Base-by-base conservation (phyloP, 2,113 vertebrate genomes). In the Rana temporaria region DNA sequence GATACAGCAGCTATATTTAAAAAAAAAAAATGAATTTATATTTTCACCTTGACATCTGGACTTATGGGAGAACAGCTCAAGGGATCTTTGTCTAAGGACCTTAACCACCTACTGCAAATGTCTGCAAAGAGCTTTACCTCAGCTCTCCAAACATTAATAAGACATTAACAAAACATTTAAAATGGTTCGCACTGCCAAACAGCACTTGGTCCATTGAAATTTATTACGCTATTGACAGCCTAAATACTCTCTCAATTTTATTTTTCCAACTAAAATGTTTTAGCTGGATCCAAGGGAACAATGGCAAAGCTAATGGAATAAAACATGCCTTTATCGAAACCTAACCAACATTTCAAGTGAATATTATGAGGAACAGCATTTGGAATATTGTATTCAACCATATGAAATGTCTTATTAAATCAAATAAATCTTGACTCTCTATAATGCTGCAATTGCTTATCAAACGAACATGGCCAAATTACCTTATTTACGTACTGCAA, bases 141-240 rank as follows among this genome's bases (percentile, higher is more conserved):
- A 76, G 73, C 18, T 76, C 73, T 66, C 42, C 4, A 78, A 78
- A 78, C 38, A 66, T 55, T 78, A 78, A 78, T 78, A 66, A 67
- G 63, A 67, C 48, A 78, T 78, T 78, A 78, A 67, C 63, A 55
- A 78, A 78, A 78, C 62, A 78, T 78, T 62, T 78, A 64, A 52
- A 65, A 65, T 77, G 62, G 18, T 17, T 56, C 42, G 16, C 30
- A 12, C 42, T 78, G 76, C 62, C 63, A 66, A 78, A 64, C 26
- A 65, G 62, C 56, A 42, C 62, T 66, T 78, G 59, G 42, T 78
- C 76, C 62, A 56, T 32, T 78, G 48, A 78, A 67, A 78, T 78
- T 66, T 67, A 78, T 78, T 78, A 52, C 76, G 0, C 62, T 32
- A 56, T 68, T 14, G 12, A 56, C 77, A 79, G 52, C 26, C 24